These are phyloP conservation scores for Dorcus parallelipipedus DNA, from an alignment of 2,888 invertebrate genomes.

Conservation along the genomic window DNA sequence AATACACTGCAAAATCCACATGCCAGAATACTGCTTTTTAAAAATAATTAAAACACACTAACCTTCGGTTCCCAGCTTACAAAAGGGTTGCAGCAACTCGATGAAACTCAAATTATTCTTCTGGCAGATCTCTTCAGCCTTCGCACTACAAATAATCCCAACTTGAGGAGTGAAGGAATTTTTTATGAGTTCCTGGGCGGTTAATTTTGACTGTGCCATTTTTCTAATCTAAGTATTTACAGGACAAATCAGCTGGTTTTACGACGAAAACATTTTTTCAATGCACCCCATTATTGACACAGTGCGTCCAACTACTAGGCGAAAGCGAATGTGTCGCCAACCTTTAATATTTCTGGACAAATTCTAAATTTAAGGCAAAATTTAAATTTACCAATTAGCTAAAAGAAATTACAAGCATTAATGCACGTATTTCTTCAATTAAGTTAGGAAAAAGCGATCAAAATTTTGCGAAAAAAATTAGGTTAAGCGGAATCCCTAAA, in stretches of 20 bases:
- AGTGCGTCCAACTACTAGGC: too few relatives aligned
- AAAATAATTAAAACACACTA: conserved; percentile 26
- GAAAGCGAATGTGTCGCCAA: too few relatives aligned
- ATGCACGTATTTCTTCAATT: too few relatives aligned
- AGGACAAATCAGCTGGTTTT: not conserved
- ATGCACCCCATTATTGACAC: too few relatives aligned
- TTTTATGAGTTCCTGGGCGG: conserved; percentile 83
- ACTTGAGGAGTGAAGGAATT: conserved; percentile 87
- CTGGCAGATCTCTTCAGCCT: conserved; percentile 79
- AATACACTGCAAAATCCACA: conserved; percentile 61
- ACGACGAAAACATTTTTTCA: not conserved
- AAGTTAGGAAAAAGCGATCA: too few relatives aligned
- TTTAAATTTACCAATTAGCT: too few relatives aligned
- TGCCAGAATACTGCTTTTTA: not conserved
- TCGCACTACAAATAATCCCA: conserved; percentile 77
- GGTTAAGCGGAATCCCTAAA: too few relatives aligned
- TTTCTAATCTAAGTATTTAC: conserved; percentile 19
- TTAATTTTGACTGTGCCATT: conserved; percentile 63
- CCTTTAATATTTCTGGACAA: too few relatives aligned
- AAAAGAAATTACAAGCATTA: too few relatives aligned
- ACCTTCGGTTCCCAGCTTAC: conserved; percentile 72
- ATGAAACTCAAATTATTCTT: conserved; percentile 90
- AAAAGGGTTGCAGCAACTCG: conserved; percentile 88
- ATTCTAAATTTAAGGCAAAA: too few relatives aligned
- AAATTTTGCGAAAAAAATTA: too few relatives aligned